Evolutionary conservation across 2,888 invertebrate genomes (phyloP), one percentile per base, ranked within the genome.

Genomic region (Anoplius nigerrimus): DNA sequence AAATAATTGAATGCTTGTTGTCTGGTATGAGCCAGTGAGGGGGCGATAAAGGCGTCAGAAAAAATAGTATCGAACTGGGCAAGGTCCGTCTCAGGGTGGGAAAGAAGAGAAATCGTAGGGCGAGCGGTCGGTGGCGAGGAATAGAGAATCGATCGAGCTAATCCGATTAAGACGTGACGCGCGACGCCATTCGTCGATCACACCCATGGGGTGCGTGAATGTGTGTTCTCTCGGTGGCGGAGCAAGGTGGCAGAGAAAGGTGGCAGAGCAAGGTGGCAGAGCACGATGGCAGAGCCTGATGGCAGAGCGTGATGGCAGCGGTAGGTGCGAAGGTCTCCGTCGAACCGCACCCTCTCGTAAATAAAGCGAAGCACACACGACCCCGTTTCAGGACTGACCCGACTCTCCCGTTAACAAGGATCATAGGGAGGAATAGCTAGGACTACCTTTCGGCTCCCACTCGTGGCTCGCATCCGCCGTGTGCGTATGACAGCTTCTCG

Each of bases 111-210:
- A 21, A 52, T 34, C 67, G 48, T 55, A 53, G 46, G 65, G 34
- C 8, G 11, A 6, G 11, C 34, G 34, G 11, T 11, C 8, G 34
- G 34, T 13, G 43, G 54, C 34, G 63, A 45, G 64, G 57, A 46
- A 62, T 72, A 76, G 74, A 74, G 71, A 80, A 82, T 83, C 83
- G 76, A 83, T 82, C 71, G 63, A 58, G 22, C 59, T 80, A 80
- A 84, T 84, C 82, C 75, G 83, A 83, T 83, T 83, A 82, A 81
- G 79, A 79, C 72, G 73, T 69, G 52, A 64, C 61, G 55, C 48
- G 60, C 74, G 11, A 34, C 34, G 34, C 6, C 48, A 66, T 67
- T 64, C 56, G 71, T 51, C 62, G 34, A 34, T 34, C 34, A 34
- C 34, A 34, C 34, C 4, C 34, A 2, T 11, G 34, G 34, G 34